Conservation (phyloP, 2,888 invertebrate genomes). For the Phanerotoma sp. region DNA sequence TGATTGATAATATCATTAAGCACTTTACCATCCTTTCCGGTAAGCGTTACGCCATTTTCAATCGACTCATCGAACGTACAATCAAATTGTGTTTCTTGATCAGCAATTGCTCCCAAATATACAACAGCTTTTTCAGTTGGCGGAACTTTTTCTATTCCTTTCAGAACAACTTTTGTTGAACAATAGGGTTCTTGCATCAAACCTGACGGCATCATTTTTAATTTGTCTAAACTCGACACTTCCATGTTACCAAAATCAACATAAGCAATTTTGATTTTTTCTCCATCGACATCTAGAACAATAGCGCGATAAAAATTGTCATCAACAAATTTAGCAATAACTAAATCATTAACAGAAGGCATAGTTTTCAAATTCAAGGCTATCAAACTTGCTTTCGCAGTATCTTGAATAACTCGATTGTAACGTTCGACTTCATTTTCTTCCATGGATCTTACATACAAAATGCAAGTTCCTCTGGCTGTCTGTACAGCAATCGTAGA, state of each 20-base stretch:
- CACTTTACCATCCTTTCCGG: slow-evolving; percentile 30
- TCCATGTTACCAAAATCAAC: slow-evolving; percentile 53
- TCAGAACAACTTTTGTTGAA: slow-evolving; percentile 38
- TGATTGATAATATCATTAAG: slow-evolving; percentile 43
- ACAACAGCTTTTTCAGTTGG: slow-evolving; percentile 42
- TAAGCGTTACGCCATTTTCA: slow-evolving; percentile 33
- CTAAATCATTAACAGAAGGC: slow-evolving; percentile 45
- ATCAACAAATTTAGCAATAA: slow-evolving; percentile 45
- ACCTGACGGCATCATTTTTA: slow-evolving; percentile 40
- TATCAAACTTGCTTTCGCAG: slow-evolving; percentile 43
- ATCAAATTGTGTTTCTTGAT: slow-evolving; percentile 35
- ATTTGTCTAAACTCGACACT: slow-evolving; percentile 31
- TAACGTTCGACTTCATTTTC: slow-evolving; percentile 34
- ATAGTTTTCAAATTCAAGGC: slow-evolving; percentile 36
- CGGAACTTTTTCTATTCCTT: slow-evolving; percentile 38
- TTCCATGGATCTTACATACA: slow-evolving; percentile 41
- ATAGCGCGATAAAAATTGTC: slow-evolving; percentile 51
- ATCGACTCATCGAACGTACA: slow-evolving; percentile 39
- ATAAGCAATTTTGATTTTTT: slow-evolving; percentile 41
- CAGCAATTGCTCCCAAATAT: slow-evolving; percentile 39
- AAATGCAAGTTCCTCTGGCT: slow-evolving; percentile 2
- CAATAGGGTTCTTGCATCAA: slow-evolving; percentile 39
- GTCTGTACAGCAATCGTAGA: slow-evolving; percentile 8
- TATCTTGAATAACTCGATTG: slow-evolving; percentile 40
- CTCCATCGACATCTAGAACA: slow-evolving; percentile 35